Base-by-base conservation (phyloP, 1,140 invertebrate genomes). In the Neuroterus valhalla region DNA sequence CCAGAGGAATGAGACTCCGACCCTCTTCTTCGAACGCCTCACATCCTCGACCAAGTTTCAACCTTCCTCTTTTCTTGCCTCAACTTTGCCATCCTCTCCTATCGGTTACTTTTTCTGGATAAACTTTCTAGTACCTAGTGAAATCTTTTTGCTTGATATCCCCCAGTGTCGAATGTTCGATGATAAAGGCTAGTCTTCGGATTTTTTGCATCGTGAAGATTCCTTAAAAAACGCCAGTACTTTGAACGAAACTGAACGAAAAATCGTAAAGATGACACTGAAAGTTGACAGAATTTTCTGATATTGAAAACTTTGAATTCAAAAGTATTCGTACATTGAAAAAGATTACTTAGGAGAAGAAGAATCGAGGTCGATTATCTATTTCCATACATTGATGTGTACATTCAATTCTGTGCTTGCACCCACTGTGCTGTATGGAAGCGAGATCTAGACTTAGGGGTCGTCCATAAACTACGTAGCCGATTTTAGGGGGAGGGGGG, bases 1-100 rank as follows among this genome's bases (percentile, higher is more conserved):
- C 52, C 31, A 66, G n/a, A 52, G 26, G 66, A 76, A 72, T 76
- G 48, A 71, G 70, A 76, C 74, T 66, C 68, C 70, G 66, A 68
- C 42, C 46, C 46, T 67, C 17, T 68, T 67, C 52, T 62, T 15
- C 3, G 10, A 38, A 5, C 55, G 31, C n/a, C 31, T 14, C 31
- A 15, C 55, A 62, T 62, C 26, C 55, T 62, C 55, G 14, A 23
- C n/a, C 26, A 14, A 62, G 23, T 62, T 55, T 62, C 55, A 15
- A 38, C 55, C 48, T 50, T 62, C 70, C 70, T 67, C 52, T 43
- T 42, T 26, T 42, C 72, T 52, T 44, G 31, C 48, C n/a, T n/a
- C 43, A 50, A 17, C 45, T 26, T 45, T n/a, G 55, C 17, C 26
- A 45, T 21, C 21, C 15, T 17, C n/a, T n/a, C n/a, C 43, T 48